These are phyloP conservation scores for Athalia rosae DNA, from an alignment of 2,888 invertebrate species.

Conservation along the genomic window DNA sequence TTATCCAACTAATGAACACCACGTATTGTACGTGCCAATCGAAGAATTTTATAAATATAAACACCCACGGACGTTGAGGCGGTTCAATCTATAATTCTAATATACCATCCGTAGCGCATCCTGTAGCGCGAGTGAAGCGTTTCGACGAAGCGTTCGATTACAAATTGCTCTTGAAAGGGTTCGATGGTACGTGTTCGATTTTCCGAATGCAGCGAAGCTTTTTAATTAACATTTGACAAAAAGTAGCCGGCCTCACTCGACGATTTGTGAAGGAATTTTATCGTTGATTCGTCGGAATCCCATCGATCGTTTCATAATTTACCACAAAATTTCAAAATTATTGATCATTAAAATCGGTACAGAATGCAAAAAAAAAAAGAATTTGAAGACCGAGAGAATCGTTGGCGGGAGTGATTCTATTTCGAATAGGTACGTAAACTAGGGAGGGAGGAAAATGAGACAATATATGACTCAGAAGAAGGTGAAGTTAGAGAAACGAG, in stretches of 20 bases:
- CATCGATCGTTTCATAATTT: too few species aligned
- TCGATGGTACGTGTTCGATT: conserved; percentile 11
- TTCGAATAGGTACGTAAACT: too few species aligned
- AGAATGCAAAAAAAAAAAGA: too few species aligned
- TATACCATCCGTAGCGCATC: background rate
- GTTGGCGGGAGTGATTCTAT: too few species aligned
- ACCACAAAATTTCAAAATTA: too few species aligned
- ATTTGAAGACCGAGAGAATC: too few species aligned
- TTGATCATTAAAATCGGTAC: too few species aligned
- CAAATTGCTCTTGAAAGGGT: background rate
- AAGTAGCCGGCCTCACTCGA: too few species aligned
- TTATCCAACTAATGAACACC: background rate
- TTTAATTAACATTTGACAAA: background rate
- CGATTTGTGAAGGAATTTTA: background rate
- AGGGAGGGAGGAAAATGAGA: background rate
- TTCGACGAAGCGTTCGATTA: conserved; percentile 1
- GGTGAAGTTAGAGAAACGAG: background rate
- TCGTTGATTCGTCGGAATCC: too few species aligned
- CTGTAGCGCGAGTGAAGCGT: background rate
- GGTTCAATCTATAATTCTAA: background rate
- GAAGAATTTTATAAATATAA: too few species aligned
- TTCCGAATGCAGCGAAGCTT: background rate
- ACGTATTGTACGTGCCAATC: too few species aligned
- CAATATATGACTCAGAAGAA: background rate
- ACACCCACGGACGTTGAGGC: too few species aligned